Conservation (phyloP, 2,888 invertebrate species). For the Zootermopsis nevadensis region DNA sequence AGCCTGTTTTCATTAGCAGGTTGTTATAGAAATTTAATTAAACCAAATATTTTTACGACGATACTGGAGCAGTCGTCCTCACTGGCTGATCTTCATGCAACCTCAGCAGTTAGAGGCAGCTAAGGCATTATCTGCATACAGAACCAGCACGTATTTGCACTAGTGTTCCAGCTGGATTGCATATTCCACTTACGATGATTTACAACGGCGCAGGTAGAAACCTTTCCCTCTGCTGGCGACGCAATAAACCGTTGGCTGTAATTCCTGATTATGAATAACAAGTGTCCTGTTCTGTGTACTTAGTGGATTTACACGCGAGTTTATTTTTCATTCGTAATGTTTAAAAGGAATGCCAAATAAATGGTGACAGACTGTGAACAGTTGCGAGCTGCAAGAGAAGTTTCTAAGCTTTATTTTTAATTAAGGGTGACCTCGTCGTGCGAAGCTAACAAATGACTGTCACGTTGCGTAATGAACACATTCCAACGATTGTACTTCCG, state of each 20-base stretch:
- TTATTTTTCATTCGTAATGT: not conserved
- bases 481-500: not conserved
- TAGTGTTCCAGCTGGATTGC: not conserved
- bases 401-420: not conserved
- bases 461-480: not conserved
- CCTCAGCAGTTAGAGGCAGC: not conserved
- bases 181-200: not conserved
- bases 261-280: slow-evolving; percentile 21
- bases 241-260: not conserved
- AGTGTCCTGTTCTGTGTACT: not conserved
- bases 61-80: no score
- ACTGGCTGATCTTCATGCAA: no score
- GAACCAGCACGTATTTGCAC: not conserved
- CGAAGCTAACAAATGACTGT: not conserved
- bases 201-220: not conserved
- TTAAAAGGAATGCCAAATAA: not conserved
- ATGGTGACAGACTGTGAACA: not conserved
- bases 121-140: not conserved
- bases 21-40: no score
- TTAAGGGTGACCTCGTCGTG: not conserved
- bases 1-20: no score
- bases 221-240: not conserved
- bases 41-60: no score
- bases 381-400: not conserved
- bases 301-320: not conserved